Base-by-base conservation (phyloP, 2,888 invertebrate species). In the Caenorhabditis sinica region DNA sequence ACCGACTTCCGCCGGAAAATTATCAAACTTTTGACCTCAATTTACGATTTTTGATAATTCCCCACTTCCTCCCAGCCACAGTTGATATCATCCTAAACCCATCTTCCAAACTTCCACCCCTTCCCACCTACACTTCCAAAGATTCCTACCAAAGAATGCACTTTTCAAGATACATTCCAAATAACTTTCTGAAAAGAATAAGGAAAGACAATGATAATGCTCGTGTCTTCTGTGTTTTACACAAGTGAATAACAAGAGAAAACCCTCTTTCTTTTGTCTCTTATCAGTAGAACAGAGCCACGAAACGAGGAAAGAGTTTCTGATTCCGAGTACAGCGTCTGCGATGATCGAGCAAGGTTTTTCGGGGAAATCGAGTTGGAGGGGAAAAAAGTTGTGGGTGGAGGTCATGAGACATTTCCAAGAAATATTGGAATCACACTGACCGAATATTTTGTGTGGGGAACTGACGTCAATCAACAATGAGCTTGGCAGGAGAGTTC, bases 231-330 rank as follows among this genome's bases (percentile, higher is more conserved):
- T 40, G 40, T 40, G 40, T 40, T 40, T 40, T 11, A 40, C 40
- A 63, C 23, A 66, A n/a, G 45, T 36, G 68, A 68, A 68, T 68
- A 68, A 68, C 68, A 68, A 68, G 33, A 33, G 68, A 68, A 68
- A 68, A 33, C 51, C 33, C n/a, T n/a, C n/a, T 17, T 23, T 63
- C 53, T 68, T 53, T 66, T 51, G 30, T 20, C 17, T 28, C 74
- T 75, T 76, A 68, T 68, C 68, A 60, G 60, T 61, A 17, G 28
- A 66, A 36, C 45, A 33, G 53, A 75, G 75, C 75, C 75, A 75
- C 75, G 75, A 75, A 66, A 66, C 56, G 25, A 17, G 40, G n/a
- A 51, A 74, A 63, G 23, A 28, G 53, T 66, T 40, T 75, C 74
- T 65, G 56, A 56, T 51, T 66, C 65, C 65, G 75, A 66, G 75